Percentiles rank a stretch among this genome's conserved stretches.
Conservation (phyloP, 1,140 invertebrate species). For the Drosophila burlai region DNA sequence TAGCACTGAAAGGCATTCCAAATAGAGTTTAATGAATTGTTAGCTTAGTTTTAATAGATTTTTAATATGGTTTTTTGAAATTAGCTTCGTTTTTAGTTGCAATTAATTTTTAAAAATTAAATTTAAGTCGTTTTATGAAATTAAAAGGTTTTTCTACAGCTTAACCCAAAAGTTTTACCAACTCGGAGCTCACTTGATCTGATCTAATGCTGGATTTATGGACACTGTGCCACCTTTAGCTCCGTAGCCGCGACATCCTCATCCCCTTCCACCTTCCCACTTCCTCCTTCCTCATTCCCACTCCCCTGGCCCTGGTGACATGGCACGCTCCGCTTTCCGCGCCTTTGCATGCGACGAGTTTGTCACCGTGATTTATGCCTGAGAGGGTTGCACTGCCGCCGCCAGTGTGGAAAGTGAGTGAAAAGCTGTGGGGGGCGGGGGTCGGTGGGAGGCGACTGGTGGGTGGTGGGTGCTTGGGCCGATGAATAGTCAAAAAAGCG, state of each 20-base stretch:
- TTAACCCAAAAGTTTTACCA: not conserved
- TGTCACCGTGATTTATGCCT: slow-evolving; percentile 78
- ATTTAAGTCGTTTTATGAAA: not conserved
- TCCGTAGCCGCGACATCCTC: not conserved
- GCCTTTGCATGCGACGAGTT: slow-evolving; percentile 67
- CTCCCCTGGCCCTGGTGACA: slow-evolving; percentile 22
- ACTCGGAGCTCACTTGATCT: not conserved
- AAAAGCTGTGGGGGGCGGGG: slow-evolving; percentile 6
- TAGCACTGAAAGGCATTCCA: not conserved
- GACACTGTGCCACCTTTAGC: slow-evolving; percentile 1
- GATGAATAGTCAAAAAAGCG: slow-evolving; percentile 59
- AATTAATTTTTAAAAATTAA: too few relatives aligned
- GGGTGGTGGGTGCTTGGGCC: not conserved
- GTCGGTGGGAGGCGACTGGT: not conserved
- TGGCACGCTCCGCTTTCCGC: slow-evolving; percentile 56
- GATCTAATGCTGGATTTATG: not conserved
- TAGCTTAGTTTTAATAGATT: not conserved
- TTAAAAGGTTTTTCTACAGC: not conserved
- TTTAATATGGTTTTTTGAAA: not conserved
- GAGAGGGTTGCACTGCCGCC: slow-evolving; percentile 66
- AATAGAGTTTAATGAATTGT: not conserved
- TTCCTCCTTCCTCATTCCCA: not conserved
- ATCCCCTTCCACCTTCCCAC: not conserved
- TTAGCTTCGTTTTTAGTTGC: too few relatives aligned
- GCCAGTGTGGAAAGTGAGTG: slow-evolving; percentile 21